Conservation (phyloP, 2,888 invertebrate genomes). For the Calliphora vomitoria region DNA sequence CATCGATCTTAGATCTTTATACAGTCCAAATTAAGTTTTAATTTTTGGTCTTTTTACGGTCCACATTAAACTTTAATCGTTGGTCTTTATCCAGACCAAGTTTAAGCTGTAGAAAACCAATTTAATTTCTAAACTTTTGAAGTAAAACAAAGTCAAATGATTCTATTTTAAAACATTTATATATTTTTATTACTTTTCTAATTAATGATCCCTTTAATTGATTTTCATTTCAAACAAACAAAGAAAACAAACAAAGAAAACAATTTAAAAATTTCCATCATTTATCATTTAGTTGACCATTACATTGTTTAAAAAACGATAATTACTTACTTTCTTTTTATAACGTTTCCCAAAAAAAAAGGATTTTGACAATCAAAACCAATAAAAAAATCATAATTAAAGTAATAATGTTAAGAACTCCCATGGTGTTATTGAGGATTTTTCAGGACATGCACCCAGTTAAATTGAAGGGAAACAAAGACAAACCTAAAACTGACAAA, state of each 20-base stretch:
- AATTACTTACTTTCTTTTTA: slow-evolving; percentile 56
- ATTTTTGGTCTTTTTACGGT: too few species aligned
- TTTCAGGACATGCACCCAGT: slow-evolving; percentile 4
- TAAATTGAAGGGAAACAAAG: slow-evolving; percentile 15
- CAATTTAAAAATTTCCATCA: slow-evolving; percentile 48
- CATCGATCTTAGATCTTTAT: too few species aligned
- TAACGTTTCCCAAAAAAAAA: slow-evolving; percentile 43
- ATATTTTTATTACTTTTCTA: background rate
- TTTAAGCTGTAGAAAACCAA: too few species aligned
- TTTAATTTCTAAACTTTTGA: too few species aligned
- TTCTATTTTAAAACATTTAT: background rate
- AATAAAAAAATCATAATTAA: slow-evolving; percentile 82
- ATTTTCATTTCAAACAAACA: slow-evolving; percentile 42
- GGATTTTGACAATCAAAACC: slow-evolving; percentile 76
- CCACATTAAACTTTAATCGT: too few species aligned
- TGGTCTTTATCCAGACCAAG: too few species aligned
- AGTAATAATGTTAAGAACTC: slow-evolving; percentile 80
- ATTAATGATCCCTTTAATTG: slow-evolving; percentile 66
- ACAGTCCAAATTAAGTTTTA: too few species aligned
- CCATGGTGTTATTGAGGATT: slow-evolving; percentile 77
- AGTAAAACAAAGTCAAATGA: too few species aligned
- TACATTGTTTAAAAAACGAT: slow-evolving; percentile 54
- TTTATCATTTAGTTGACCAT: slow-evolving; percentile 73
- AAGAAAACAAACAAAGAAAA: background rate
- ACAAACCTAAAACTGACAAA: slow-evolving; percentile 73